Base-by-base conservation (phyloP, 1,140 invertebrate species). In the Dinothrombium tinctorium region DNA sequence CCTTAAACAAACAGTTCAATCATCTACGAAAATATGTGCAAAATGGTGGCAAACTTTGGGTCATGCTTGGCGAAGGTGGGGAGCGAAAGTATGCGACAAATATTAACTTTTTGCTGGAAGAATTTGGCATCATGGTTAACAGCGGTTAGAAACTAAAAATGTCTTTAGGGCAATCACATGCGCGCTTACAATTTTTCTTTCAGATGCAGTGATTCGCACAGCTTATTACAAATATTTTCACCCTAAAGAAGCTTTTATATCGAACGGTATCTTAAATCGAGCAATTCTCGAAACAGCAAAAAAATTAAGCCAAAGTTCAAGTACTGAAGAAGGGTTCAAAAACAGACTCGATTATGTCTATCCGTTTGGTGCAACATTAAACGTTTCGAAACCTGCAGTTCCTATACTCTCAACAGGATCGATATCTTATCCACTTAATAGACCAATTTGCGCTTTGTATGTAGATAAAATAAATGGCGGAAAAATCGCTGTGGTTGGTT, bases 151-250 rank as follows among this genome's bases (percentile, higher is more conserved):
- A 33, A 8, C 32, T 33, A 35, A 3, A 14, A 35, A 14, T 15
- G 14, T 35, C 33, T 35, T 2, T n/a, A 15, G 15, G 15, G 15
- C 11, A 4, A 15, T 29, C 19, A 21, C 12, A 6, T 21, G 8
- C 17, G 23, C 14, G 3, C 4, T 19, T 36, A 7, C 8, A 2
- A 24, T 29, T 21, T 14, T 20, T 31, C 23, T n/a, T 29, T 8
- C 14, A 40, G 39, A 33, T 32, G 19, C 26, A 14, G 39, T 33
- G 11, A 31, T 33, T 31, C 26, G 39, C 39, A 86, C 87, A 15
- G 79, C 86, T 51, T 96, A 90, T 53, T 84, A 84, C 63, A 94
- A 94, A 63, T 95, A 89, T 57, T 86, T 90, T 54, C 86, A 98
- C 59, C 92, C 92, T 7, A 99, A 98, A 59, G 92, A 98, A 62